phyloP scores from a whole-genome alignment of 2,113 vertebrate genomes.

The Leptosomus discolor region DNA sequence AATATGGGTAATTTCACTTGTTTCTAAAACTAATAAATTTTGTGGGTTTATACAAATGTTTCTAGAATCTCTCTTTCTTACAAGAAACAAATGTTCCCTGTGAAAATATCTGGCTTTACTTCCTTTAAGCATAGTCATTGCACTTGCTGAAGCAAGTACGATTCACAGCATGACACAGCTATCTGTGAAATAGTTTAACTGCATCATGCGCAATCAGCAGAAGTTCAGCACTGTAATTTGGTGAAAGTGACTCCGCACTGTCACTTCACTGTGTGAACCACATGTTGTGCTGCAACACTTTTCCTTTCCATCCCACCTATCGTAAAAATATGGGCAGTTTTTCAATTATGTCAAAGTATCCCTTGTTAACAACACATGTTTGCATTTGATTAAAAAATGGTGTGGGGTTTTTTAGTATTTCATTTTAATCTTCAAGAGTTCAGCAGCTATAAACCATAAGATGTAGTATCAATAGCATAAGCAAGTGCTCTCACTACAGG shows the following conservation, averaged over 20 bases:
- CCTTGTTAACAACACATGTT: background rate
- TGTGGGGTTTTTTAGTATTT: background rate
- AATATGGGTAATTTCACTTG: background rate
- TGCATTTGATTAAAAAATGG: background rate
- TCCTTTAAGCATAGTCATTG: background rate
- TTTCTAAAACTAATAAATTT: background rate
- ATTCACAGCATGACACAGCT: background rate
- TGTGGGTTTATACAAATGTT: background rate
- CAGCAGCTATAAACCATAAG: background rate
- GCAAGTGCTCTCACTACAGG: background rate
- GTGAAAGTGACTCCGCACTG: background rate
- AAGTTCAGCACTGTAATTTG: background rate
- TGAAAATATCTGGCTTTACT: background rate
- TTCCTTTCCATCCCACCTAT: background rate
- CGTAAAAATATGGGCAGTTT: background rate
- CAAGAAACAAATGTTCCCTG: background rate
- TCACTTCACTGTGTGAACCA: background rate
- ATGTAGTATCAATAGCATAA: background rate
- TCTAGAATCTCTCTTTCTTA: background rate
- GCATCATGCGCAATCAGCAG: background rate
- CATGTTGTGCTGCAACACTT: background rate
- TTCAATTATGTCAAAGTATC: background rate
- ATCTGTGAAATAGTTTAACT: background rate
- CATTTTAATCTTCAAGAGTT: background rate
- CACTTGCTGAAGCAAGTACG: background rate